A percentile compares a stretch with the other conserved stretches of the same genome.
These are phyloP conservation scores for Laterallus jamaicensis DNA, from an alignment of 2,113 vertebrate species.

Conservation along the genomic window DNA sequence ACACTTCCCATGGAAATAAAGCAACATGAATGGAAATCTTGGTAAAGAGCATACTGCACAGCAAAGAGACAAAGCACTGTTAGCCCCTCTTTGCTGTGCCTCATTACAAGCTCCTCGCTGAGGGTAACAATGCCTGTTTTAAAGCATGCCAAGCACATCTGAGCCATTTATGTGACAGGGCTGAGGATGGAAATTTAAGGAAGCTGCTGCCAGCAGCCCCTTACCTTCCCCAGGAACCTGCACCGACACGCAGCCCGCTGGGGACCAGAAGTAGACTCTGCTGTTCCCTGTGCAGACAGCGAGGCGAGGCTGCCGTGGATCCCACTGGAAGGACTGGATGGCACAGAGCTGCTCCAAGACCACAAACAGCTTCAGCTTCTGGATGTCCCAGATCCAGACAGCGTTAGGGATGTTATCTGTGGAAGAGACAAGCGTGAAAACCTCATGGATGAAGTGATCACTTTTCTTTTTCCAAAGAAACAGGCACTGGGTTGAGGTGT, in stretches of 20 bases:
- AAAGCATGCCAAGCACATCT: not conserved
- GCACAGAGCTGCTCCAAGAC: constrained; percentile 87
- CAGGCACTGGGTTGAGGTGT: not conserved
- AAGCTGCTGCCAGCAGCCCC: not conserved
- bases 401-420: constrained; percentile 87
- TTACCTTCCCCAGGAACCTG: constrained; percentile 89
- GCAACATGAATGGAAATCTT: not conserved
- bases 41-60: not conserved
- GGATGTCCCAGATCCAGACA: constrained; percentile 94
- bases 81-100: not conserved
- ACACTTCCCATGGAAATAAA: not conserved
- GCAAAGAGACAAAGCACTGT: not conserved
- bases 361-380: constrained; percentile 81
- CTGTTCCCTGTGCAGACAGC: constrained; percentile 87
- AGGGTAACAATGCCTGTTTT: not conserved
- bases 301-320: constrained; percentile 83
- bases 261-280: constrained; percentile 91
- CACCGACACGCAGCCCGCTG: constrained; percentile 84
- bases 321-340: constrained; percentile 89
- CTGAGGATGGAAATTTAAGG: fast-evolving
- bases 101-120: not conserved
- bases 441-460: not conserved
- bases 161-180: not conserved
- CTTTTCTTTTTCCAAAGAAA: not conserved
- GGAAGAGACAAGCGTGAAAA: not conserved